A percentile compares a stretch with the other conserved stretches of the same genome.
phyloP scores from a whole-genome alignment of 2,113 vertebrate species.

The Muntiacus muntjak region DNA sequence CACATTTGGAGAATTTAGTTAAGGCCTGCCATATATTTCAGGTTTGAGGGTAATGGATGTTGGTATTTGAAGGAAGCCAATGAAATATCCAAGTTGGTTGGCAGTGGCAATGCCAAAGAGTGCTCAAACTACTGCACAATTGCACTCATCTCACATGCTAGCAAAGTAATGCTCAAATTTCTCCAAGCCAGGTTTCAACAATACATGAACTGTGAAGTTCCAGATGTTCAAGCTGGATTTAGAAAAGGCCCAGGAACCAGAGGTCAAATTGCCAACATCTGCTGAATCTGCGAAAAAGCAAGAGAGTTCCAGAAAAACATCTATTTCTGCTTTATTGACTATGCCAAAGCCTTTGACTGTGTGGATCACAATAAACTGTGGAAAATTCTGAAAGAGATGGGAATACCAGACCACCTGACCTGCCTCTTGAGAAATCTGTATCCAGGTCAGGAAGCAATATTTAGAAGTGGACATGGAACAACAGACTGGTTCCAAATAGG shows the following conservation, averaged over 20 bases:
- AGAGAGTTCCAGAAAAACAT: neutral
- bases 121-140: neutral
- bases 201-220: neutral
- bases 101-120: neutral
- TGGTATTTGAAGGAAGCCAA: neutral
- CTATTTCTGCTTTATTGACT: neutral
- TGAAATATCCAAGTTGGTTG: neutral
- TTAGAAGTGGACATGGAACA: neutral
- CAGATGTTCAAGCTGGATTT: neutral
- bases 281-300: fast-evolving
- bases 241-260: neutral
- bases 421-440: neutral
- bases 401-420: neutral
- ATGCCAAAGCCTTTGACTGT: neutral
- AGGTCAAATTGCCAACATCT: neutral
- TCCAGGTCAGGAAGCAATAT: neutral
- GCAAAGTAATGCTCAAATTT: neutral
- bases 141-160: neutral
- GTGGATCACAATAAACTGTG: neutral
- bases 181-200: neutral
- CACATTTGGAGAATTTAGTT: neutral
- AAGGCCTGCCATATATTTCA: neutral
- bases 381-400: neutral
- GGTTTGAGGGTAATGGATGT: neutral
- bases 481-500: neutral